Percentiles rank a stretch among this genome's conserved stretches.
phyloP scores from a whole-genome alignment of 2,797 vertebrate species.

The Megaceryle alcyon region DNA sequence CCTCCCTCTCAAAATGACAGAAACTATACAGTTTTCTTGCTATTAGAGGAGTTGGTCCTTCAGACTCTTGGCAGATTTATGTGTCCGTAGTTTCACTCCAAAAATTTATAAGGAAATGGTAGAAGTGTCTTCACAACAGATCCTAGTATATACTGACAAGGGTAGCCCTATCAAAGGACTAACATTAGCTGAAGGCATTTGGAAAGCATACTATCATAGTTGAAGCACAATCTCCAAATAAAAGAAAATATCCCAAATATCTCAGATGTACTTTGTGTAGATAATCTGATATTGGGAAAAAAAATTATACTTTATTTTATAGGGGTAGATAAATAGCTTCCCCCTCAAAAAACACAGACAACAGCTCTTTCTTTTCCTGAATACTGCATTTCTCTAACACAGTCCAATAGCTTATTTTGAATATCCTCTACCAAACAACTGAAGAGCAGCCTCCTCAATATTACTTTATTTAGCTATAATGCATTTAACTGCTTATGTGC shows the following conservation, averaged over 20 bases:
- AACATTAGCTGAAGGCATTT: not conserved
- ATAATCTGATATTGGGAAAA: not conserved
- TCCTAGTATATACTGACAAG: not conserved
- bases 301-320: not conserved
- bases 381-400: not conserved
- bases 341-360: not conserved
- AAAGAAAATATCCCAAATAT: not conserved
- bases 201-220: not conserved
- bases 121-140: not conserved
- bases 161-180: not conserved
- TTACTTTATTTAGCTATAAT: not conserved
- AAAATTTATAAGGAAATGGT: not conserved
- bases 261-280: not conserved
- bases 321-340: not conserved
- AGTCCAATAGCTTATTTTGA: not conserved
- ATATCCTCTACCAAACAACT: not conserved
- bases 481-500: not conserved
- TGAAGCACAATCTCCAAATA: not conserved
- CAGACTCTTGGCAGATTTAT: not conserved
- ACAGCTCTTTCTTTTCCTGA: not conserved
- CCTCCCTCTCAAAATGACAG: not conserved
- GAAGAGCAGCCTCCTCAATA: not conserved
- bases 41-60: not conserved
- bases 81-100: not conserved
- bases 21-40: not conserved